phyloP scores from a whole-genome alignment of 2,797 vertebrate genomes.

The Monodelphis domestica region DNA sequence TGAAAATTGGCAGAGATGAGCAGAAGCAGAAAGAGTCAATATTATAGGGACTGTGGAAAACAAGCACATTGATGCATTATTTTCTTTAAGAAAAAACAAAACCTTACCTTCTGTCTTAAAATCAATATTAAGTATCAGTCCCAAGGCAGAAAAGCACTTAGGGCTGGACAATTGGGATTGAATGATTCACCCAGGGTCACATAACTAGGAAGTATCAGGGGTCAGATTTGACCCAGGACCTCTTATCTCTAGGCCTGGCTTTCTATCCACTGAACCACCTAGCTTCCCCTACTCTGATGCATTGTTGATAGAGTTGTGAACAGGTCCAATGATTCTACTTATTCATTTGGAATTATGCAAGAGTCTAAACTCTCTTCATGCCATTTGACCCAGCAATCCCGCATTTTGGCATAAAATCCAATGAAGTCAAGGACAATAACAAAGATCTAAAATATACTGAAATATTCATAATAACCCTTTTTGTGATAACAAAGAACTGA shows the following conservation, averaged over 20 bases:
- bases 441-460: not conserved
- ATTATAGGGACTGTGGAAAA: not conserved
- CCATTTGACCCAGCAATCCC: not conserved
- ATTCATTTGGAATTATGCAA: not conserved
- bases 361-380: not conserved
- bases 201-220: no score
- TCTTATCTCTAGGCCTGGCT: no score
- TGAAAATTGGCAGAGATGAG: not conserved
- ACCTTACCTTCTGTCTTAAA: no score
- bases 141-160: no score
- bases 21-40: not conserved
- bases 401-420: not conserved
- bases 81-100: no score
- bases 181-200: no score
- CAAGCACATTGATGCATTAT: not conserved
- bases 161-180: no score
- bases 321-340: not conserved
- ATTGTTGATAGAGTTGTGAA: not conserved
- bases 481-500: not conserved
- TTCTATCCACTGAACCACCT: no score
- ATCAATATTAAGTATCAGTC: no score
- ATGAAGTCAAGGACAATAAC: not conserved
- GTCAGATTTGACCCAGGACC: no score
- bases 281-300: no score
- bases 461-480: not conserved